Base-by-base conservation (phyloP, 2,113 vertebrate genomes). In the Cryptomyrus ogoouensis region DNA sequence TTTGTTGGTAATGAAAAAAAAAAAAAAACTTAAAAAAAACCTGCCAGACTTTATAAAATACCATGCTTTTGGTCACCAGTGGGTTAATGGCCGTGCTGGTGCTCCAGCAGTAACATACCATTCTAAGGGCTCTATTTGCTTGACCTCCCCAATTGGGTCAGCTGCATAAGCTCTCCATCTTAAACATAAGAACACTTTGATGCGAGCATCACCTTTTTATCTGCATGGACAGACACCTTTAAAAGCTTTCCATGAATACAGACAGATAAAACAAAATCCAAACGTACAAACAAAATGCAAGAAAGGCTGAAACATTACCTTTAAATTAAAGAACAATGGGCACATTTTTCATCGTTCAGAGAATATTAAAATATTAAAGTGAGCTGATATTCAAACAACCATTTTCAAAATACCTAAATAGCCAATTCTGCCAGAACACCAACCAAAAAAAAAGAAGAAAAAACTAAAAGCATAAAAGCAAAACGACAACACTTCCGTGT, bases 61-160 rank as follows among this genome's bases (percentile, higher is more conserved):
- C 62, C 62, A 31, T 89, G 52, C 84, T 89, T 89, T 56, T 90
- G 84, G 85, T 89, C 93, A 92, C 47, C 42, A n/a, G 90, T 90
- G 92, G 94, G 94, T 92, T 94, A 94, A 94, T 94, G 92, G 92
- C 91, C 83, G 27, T 62, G 90, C 90, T 21, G 31, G 27, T 35
- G 46, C 42, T 89, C 88, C 74, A 39, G 19, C n/a, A 19, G 74
- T 89, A 70, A 27, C n/a, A 12, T 70, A 9, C 49, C 1, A 44
- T 70, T 83, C 8, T 93, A 93, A 93, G 95, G 94, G 95, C 94
- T 94, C 94, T 89, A 92, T 93, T 94, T 95, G 94, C 90, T 94
- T 90, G 91, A 96, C 95, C 95, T 95, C 93, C 92, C 94, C 95
- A 95, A 94, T 95, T 94, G 94, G 95, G 95, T 96, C 95, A 95